Evolutionary conservation across 37 sponge, comb jelly and placozoan genomes (phyloP).

Genomic region (Hexactinellida sp.): DNA sequence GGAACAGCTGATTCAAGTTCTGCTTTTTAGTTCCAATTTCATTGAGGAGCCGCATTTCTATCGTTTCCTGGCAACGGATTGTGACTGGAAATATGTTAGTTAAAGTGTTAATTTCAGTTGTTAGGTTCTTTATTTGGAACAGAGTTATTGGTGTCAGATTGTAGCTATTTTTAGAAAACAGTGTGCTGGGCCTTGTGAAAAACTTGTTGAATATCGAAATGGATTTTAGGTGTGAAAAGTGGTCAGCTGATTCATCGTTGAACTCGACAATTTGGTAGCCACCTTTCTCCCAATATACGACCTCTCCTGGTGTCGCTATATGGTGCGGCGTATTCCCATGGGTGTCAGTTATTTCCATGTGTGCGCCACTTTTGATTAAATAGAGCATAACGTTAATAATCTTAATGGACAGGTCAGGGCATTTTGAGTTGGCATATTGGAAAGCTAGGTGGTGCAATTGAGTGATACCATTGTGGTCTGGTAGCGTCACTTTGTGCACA

Average conservation of each 20-base stretch:
- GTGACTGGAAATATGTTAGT: not conserved
- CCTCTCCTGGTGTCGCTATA: not conserved
- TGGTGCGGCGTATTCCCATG: not conserved
- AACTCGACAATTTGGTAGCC: not conserved
- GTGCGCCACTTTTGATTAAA: not conserved
- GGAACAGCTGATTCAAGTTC: not conserved
- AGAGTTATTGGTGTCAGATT: not conserved
- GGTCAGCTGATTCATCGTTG: not conserved
- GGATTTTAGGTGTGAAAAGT: not conserved
- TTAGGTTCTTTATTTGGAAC: not conserved
- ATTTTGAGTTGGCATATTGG: constrained; percentile 3
- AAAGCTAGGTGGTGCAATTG: not conserved
- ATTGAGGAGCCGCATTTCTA: not conserved
- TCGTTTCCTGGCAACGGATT: not conserved
- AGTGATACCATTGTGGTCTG: not conserved
- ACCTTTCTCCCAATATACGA: not conserved
- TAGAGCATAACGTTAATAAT: not conserved
- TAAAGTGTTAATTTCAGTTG: not conserved
- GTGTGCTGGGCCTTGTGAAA: not conserved
- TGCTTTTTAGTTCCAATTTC: not conserved
- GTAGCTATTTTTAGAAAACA: constrained; percentile 7
- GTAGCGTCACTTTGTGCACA: not conserved
- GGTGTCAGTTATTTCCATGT: not conserved
- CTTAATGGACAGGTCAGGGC: not conserved
- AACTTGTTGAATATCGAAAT: not conserved